A percentile compares a stretch with the other conserved stretches of the same genome.
These are phyloP conservation scores for Gymnoscelis rufifasciata DNA, from an alignment of 2,888 invertebrate species.

Conservation along the genomic window DNA sequence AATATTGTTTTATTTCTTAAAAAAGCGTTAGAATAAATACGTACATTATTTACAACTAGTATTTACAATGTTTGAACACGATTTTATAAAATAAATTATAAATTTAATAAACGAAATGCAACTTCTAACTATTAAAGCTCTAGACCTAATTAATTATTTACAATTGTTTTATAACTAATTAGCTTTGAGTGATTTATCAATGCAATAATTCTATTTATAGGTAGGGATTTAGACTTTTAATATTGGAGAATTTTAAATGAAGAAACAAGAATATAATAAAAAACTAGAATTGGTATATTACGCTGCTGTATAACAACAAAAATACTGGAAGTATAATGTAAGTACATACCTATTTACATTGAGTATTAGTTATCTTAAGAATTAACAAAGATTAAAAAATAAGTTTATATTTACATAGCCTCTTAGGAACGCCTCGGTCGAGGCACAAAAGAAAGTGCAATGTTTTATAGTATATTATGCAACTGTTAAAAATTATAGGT, in stretches of 20 bases:
- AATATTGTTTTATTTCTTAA: constrained; percentile 59
- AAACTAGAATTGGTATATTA: too few species aligned
- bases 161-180: constrained; percentile 19
- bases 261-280: too few species aligned
- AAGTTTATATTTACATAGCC: constrained; percentile 42
- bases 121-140: constrained; percentile 62
- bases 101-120: constrained; percentile 35
- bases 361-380: constrained; percentile 31
- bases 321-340: constrained; percentile 45
- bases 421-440: constrained; percentile 26
- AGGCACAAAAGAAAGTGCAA: not conserved
- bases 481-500: too few species aligned
- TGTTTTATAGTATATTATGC: too few species aligned
- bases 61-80: constrained; percentile 55
- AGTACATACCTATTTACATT: constrained; percentile 36
- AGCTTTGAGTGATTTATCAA: not conserved
- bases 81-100: constrained; percentile 33
- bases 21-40: constrained; percentile 65
- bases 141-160: constrained; percentile 40
- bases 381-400: constrained; percentile 4
- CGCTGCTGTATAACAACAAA: too few species aligned
- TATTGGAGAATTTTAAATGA: too few species aligned
- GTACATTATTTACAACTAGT: constrained; percentile 40
- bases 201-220: not conserved
- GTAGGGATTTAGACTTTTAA: too few species aligned